A percentile compares a stretch with the other conserved stretches of the same genome.
Evolutionary conservation across 2,113 vertebrate genomes (phyloP).

Genomic region (Pycnonotus jocosus): DNA sequence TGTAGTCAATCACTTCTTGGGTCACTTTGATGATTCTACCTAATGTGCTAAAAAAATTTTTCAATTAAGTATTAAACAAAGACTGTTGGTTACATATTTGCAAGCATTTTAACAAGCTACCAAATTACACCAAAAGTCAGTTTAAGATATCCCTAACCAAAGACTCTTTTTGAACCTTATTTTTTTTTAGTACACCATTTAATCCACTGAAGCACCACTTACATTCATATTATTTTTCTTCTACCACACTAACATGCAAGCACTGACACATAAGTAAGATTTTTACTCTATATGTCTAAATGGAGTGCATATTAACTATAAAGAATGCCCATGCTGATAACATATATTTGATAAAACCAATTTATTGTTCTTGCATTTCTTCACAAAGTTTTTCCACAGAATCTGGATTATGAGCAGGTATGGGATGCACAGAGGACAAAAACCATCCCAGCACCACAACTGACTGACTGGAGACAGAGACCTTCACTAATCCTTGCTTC

Average conservation of each 20-base stretch:
- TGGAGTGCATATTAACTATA: neutral
- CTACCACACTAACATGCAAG: neutral
- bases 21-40: constrained; percentile 96
- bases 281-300: neutral
- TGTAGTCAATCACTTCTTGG: constrained; percentile 94
- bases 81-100: constrained; percentile 5
- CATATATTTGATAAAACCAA: neutral
- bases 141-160: neutral
- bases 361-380: neutral
- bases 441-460: neutral
- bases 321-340: neutral
- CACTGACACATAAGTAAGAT: neutral
- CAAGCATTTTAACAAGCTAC: constrained; percentile 24
- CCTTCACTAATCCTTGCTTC: neutral
- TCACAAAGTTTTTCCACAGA: neutral
- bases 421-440: neutral
- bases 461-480: neutral
- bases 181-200: neutral
- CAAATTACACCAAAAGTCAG: neutral
- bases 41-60: constrained; percentile 79
- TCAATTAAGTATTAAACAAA: constrained; percentile 16
- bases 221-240: neutral
- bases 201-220: neutral
- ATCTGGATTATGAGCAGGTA: neutral
- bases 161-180: neutral